Percentiles rank a stretch among this genome's conserved stretches.
Conservation (phyloP, 1,140 invertebrate genomes). For the Apis florea region DNA sequence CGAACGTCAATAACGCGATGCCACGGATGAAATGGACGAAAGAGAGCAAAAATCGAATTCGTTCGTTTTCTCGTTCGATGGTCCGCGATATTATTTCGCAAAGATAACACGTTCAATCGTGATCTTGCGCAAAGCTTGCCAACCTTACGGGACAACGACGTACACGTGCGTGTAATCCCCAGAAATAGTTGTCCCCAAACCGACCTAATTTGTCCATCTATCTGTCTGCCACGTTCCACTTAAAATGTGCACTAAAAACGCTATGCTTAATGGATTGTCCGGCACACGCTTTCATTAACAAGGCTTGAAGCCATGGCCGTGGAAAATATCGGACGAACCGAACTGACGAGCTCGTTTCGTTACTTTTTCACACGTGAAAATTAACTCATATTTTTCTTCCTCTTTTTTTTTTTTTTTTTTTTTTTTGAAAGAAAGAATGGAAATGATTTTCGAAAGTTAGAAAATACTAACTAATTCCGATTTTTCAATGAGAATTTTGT, state of each 20-base stretch:
- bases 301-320: neutral
- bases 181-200: constrained; percentile 53
- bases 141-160: constrained; percentile 14
- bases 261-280: constrained; percentile 30
- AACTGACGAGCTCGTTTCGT: neutral
- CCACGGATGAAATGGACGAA: neutral
- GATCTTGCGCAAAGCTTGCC: constrained; percentile 10
- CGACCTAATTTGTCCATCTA: constrained; percentile 22
- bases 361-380: neutral
- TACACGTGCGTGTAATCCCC: constrained; percentile 37
- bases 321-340: neutral
- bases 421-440: neutral
- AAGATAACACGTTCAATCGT: neutral
- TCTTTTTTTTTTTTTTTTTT: neutral
- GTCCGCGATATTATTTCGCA: too few relatives aligned
- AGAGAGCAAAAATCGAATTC: neutral
- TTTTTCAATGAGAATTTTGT: too few relatives aligned
- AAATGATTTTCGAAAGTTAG: neutral
- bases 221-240: constrained; percentile 39
- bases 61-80: neutral
- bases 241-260: constrained; percentile 38
- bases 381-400: neutral
- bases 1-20: neutral
- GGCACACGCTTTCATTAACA: constrained; percentile 5
- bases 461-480: too few relatives aligned